Evolutionary conservation across 2,113 vertebrate genomes (phyloP).

Genomic region (Hemicordylus capensis): DNA sequence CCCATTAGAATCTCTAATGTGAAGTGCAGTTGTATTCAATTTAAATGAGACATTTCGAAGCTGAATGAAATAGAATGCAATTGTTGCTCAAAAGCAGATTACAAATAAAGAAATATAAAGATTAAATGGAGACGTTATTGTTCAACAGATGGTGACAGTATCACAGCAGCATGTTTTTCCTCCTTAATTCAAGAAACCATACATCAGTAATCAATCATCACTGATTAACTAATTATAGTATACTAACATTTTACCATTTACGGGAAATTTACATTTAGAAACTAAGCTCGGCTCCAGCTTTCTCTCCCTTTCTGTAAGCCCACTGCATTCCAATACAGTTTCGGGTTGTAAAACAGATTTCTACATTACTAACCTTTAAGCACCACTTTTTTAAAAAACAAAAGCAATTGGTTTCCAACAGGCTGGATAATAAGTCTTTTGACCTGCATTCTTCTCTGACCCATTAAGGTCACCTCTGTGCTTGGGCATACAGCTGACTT

Average conservation of each 20-base stretch:
- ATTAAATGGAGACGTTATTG: conserved; percentile 68
- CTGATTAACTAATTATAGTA: conserved; percentile 81
- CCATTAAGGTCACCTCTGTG: conserved; percentile 85
- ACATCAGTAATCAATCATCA: conserved; percentile 78
- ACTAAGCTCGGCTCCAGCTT: conserved; percentile 29
- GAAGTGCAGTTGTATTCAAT: conserved; percentile 52
- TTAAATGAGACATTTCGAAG: conserved; percentile 66
- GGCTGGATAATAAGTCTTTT: conserved; percentile 97
- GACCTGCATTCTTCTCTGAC: conserved; percentile 92
- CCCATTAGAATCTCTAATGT: conserved; percentile 58
- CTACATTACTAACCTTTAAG: conserved; percentile 75
- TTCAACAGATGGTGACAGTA: conserved; percentile 80
- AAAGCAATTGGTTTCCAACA: conserved; percentile 94
- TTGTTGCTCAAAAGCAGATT: conserved; percentile 51
- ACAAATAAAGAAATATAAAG: conserved; percentile 64
- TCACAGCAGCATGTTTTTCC: conserved; percentile 71
- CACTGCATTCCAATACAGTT: conserved; percentile 34
- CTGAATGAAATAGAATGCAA: conserved; percentile 51
- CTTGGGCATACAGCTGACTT: conserved; percentile 84
- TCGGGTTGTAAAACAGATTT: conserved; percentile 70
- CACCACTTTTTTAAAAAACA: conserved; percentile 78
- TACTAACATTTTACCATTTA: conserved; percentile 69
- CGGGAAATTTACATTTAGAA: conserved; percentile 50
- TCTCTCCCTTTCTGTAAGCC: conserved; percentile 48
- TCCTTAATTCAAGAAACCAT: conserved; percentile 76